These are phyloP conservation scores for Cheilosia vulpina DNA, from an alignment of 2,888 invertebrate genomes.

Conservation along the genomic window DNA sequence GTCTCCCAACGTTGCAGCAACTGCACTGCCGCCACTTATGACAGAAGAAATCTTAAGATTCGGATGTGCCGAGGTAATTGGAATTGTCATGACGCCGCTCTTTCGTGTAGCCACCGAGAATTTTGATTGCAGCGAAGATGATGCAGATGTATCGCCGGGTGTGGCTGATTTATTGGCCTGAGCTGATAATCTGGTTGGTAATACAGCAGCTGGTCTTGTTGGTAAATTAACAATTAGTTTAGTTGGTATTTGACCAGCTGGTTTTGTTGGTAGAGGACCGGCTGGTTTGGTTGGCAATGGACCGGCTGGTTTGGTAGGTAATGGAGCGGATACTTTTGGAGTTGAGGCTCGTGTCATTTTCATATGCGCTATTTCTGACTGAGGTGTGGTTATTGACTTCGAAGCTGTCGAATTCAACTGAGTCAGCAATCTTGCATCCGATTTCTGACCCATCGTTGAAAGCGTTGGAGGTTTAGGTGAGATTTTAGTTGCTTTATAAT, in stretches of 20 bases:
- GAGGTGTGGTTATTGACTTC: background rate
- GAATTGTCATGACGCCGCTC: constrained; percentile 42
- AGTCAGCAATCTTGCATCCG: background rate
- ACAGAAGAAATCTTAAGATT: constrained; percentile 78
- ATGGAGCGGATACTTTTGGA: background rate
- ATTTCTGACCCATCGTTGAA: background rate
- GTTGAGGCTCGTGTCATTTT: constrained; percentile 24
- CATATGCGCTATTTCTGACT: background rate
- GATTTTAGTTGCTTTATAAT: background rate
- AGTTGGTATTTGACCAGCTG: background rate
- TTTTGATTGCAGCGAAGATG: constrained; percentile 11
- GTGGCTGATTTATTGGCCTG: background rate
- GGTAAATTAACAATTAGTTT: background rate
- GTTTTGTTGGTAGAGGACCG: no score
- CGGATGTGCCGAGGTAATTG: constrained; percentile 72
- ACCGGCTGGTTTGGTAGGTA: background rate
- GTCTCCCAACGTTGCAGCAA: constrained; percentile 25
- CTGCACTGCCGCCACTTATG: constrained; percentile 75
- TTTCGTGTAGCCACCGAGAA: constrained; percentile 40
- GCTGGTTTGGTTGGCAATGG: background rate
- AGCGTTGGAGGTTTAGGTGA: background rate
- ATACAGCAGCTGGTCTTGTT: background rate
- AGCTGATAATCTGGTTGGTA: constrained; percentile 6
- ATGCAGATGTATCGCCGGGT: background rate
- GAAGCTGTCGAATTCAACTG: background rate